phyloP scores from a whole-genome alignment of 1,140 invertebrate species.

The Drosophila kohkoa region DNA sequence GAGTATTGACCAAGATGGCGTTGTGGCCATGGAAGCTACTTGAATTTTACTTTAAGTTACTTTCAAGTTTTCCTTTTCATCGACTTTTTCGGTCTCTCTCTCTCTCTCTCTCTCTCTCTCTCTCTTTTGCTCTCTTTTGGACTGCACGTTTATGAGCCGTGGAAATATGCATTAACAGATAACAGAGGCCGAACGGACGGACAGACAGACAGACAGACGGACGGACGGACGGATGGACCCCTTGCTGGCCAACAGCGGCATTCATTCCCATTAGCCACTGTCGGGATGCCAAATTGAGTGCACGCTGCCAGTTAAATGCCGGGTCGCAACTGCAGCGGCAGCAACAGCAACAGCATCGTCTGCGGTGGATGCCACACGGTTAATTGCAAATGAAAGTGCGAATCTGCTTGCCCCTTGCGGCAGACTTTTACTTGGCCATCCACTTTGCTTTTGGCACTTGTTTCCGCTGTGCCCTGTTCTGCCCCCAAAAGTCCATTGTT shows the following conservation, averaged over 20 bases:
- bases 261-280: neutral
- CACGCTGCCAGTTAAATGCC: conserved; percentile 34
- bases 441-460: conserved; percentile 3
- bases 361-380: conserved; percentile 42
- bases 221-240: neutral
- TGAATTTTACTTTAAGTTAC: conserved; percentile 65
- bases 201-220: too few species aligned
- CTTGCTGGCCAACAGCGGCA: neutral
- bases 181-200: conserved; percentile 10
- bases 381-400: conserved; percentile 67
- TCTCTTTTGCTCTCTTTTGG: neutral
- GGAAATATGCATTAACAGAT: conserved; percentile 76
- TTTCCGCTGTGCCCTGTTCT: too few species aligned
- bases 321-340: conserved; percentile 7
- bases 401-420: conserved; percentile 31
- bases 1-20: conserved; percentile 8
- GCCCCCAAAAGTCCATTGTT: neutral
- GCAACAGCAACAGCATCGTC: too few species aligned
- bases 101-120: neutral
- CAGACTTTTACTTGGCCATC: conserved; percentile 2
- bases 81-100: conserved; percentile 1
- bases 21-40: conserved; percentile 45
- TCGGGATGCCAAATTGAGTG: conserved; percentile 28
- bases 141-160: conserved; percentile 67
- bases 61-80: conserved; percentile 60